These are phyloP conservation scores for Bathynomus jamesi DNA, from an alignment of 1,140 invertebrate genomes.

Conservation along the genomic window DNA sequence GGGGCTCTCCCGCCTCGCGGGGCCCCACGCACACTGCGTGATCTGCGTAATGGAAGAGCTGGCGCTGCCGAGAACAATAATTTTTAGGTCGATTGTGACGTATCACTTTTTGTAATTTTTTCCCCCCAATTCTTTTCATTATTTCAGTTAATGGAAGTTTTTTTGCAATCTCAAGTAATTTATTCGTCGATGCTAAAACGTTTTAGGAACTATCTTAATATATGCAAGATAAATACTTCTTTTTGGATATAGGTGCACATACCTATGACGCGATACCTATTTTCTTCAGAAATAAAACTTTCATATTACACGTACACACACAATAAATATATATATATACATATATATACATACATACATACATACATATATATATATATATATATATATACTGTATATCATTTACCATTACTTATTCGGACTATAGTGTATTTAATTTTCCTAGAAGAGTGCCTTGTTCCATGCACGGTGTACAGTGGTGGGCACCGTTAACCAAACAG, in stretches of 20 bases:
- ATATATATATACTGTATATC: background rate
- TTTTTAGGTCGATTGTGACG: no score
- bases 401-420: background rate
- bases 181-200: background rate
- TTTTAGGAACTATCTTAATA: background rate
- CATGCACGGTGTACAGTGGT: background rate
- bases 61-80: no score
- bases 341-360: conserved; percentile 5
- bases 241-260: background rate
- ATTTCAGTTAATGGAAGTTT: no score
- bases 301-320: background rate
- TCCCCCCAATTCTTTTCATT: no score
- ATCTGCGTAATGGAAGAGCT: no score
- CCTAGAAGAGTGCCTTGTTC: background rate
- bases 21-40: no score
- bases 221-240: background rate
- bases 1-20: no score
- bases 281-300: background rate
- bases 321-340: background rate
- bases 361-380: conserved; percentile 4
- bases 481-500: background rate
- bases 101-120: no score
- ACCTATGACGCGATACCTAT: background rate
- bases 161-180: background rate
- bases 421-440: background rate